Conservation (phyloP, 2,113 vertebrate species). For the Callipepla squamata region DNA sequence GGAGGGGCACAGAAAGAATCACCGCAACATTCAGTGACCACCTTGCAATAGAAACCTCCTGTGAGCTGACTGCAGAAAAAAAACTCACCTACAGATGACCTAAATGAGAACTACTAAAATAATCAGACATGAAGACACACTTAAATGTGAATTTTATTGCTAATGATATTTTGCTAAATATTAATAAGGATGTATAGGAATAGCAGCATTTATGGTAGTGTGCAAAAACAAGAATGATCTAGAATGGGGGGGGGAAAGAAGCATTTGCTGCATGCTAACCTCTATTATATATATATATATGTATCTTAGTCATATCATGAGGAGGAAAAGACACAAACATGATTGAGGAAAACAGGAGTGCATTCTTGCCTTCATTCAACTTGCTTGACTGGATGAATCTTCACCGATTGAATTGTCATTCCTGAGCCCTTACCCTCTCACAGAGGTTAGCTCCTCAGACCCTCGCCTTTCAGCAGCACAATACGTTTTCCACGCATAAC, state of each 20-base stretch:
- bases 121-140: background rate
- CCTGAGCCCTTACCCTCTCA: background rate
- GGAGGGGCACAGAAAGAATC: background rate
- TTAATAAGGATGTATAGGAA: conserved; percentile 4
- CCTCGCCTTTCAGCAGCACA: background rate
- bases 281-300: background rate
- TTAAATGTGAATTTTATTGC: conserved; percentile 69
- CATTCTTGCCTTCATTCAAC: background rate
- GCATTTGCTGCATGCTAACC: background rate
- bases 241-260: background rate
- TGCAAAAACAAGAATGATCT: background rate
- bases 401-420: background rate
- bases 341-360: background rate
- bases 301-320: background rate
- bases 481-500: background rate
- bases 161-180: conserved; percentile 58
- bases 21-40: background rate
- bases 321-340: background rate
- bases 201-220: background rate
- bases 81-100: background rate
- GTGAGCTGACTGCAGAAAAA: background rate
- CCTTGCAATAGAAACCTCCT: background rate
- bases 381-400: background rate
- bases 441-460: background rate
- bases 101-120: background rate